Percentiles rank a stretch among this genome's conserved stretches.
phyloP scores from a whole-genome alignment of 2,888 invertebrate species.

The Latrodectus hesperus region DNA sequence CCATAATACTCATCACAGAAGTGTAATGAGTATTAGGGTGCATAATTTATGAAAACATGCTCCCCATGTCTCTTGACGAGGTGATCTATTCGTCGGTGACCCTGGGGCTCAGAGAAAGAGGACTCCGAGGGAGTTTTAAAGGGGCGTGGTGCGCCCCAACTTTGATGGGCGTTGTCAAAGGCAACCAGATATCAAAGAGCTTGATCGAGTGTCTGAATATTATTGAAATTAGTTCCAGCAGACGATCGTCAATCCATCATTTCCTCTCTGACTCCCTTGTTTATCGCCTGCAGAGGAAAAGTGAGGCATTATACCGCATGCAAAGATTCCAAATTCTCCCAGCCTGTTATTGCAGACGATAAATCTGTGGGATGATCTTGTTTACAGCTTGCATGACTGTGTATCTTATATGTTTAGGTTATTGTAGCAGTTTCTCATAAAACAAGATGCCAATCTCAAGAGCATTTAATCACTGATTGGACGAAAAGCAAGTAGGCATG shows the following conservation, averaged over 20 bases:
- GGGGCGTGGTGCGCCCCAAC: constrained; percentile 28
- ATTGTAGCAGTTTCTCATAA: too few species aligned
- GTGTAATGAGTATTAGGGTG: neutral
- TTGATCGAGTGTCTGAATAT: constrained; percentile 67
- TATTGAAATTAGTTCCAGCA: constrained; percentile 63
- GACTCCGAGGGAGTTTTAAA: constrained; percentile 27
- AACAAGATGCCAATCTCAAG: neutral
- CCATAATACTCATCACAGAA: neutral
- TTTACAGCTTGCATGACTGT: too few species aligned
- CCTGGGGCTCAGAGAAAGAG: neutral
- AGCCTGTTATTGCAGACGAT: too few species aligned
- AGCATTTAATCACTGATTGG: neutral
- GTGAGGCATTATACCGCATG: too few species aligned
- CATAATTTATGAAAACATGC: constrained; percentile 34
- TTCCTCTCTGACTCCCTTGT: constrained; percentile 8
- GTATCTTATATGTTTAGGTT: too few species aligned
- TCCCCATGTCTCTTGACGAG: constrained; percentile 31
- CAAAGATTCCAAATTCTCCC: too few species aligned
- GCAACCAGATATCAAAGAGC: constrained; percentile 17
- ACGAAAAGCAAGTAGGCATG: too few species aligned
- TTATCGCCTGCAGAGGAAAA: constrained; percentile 2
- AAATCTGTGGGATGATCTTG: too few species aligned
- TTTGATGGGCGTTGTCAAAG: constrained; percentile 55
- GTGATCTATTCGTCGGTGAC: constrained; percentile 35
- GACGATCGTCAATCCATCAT: constrained; percentile 58